Base-by-base conservation (phyloP, 2,797 vertebrate species). In the Champsocephalus gunnari region DNA sequence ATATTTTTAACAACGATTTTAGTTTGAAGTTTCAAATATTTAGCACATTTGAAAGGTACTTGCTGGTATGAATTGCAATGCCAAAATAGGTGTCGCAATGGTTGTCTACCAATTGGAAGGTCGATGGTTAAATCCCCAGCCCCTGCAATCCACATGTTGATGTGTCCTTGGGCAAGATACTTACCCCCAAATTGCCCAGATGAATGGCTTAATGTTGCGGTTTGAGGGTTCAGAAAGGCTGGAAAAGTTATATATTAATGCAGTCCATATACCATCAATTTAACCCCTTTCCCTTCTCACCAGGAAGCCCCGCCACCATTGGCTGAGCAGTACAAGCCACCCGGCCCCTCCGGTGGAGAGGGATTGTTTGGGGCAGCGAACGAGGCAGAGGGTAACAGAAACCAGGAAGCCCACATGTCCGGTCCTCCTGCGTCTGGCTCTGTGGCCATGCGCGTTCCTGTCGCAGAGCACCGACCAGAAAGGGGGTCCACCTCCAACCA, bases 351-450 rank as follows among this genome's bases (percentile, higher is more conserved):
- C 19, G 89, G 87, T 63, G 92, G 84, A n/a, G 90, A 92, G 41
- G 87, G 77, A 47, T 71, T 86, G 70, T 89, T 88, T 50, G 86
- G 73, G 48, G 81, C 67, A 5, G 80, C 58, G 3, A 92, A 91
- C 63, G 86, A 84, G 44, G 91, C 70, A 44, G 89, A 91, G 34
- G 77, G 65, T 3, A 84, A 92, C 66, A 73, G 85, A 57, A 87
- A 90, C 24, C 89, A 92, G 82, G 93, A 94, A 16, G 89, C 87
- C 8, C 88, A 94, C 24, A 66, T 88, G 67, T 88, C 92, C 1
- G 79, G 77, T 54, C 91, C 93, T 54, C 92, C 91, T 21, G 88
- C 93, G 17, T 93, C 93, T 55, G 87, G 90, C 21, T 92, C 92
- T 7, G 79, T 92, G 49, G 79, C 89, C 14, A 83, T 90, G 86